Percentiles rank a stretch among this genome's conserved stretches.
Evolutionary conservation across 2,888 invertebrate species (phyloP).

Genomic region (Microctonus hyperodae): DNA sequence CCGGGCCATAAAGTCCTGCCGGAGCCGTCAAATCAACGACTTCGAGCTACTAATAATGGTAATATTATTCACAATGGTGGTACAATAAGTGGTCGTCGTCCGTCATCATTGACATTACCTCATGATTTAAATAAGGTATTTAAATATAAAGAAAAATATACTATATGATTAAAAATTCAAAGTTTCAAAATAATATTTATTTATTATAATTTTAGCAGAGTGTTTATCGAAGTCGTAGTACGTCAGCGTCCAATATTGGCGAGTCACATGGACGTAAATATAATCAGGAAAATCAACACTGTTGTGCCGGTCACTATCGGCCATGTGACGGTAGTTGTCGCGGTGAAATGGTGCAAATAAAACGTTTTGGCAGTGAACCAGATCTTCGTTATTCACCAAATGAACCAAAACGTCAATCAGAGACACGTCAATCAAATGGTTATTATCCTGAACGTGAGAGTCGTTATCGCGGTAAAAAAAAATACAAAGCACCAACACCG

Average conservation of each 20-base stretch:
- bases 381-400: slow-evolving; percentile 66
- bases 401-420: slow-evolving; percentile 37
- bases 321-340: slow-evolving; percentile 50
- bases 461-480: slow-evolving; percentile 71
- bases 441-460: slow-evolving; percentile 59
- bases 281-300: slow-evolving; percentile 40
- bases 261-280: slow-evolving; percentile 40
- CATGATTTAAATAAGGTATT: slow-evolving; percentile 57
- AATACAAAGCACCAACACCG: slow-evolving; percentile 79
- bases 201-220: slow-evolving; percentile 42
- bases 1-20: slow-evolving; percentile 71
- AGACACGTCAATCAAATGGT: slow-evolving; percentile 42
- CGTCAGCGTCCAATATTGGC: slow-evolving; percentile 49
- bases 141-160: slow-evolving; percentile 17
- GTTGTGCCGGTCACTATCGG: slow-evolving; percentile 42
- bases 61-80: slow-evolving; percentile 83
- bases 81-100: slow-evolving; percentile 78
- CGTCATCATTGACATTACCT: slow-evolving; percentile 57
- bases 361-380: slow-evolving; percentile 78
- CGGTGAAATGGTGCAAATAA: slow-evolving; percentile 61
- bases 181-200: neutral
- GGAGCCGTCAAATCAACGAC: slow-evolving; percentile 71
- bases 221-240: slow-evolving; percentile 49
- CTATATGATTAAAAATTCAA: neutral
- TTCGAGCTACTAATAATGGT: slow-evolving; percentile 83